phyloP scores from a whole-genome alignment of 2,113 vertebrate genomes.

The Dolichotis patagonum region DNA sequence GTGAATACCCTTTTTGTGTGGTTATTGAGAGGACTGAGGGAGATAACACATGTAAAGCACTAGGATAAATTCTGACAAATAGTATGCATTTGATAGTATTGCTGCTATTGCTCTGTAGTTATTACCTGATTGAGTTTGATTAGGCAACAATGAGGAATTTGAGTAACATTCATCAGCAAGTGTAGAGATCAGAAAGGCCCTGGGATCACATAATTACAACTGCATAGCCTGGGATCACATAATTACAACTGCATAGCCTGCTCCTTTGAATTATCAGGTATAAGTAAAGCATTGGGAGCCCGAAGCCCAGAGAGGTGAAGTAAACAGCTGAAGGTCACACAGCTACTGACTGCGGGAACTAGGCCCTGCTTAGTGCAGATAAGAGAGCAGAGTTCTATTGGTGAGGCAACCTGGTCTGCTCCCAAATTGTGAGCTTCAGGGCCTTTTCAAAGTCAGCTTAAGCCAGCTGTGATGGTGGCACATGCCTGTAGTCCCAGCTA shows the following conservation, averaged over 20 bases:
- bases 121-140: neutral
- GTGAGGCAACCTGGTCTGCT: neutral
- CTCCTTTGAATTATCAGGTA: constrained; percentile 19
- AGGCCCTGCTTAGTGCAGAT: neutral
- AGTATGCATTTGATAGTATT: neutral
- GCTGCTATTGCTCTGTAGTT: neutral
- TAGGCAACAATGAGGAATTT: neutral
- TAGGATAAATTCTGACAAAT: neutral
- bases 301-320: constrained; percentile 31
- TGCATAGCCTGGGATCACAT: neutral
- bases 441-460: neutral
- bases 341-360: neutral
- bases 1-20: neutral
- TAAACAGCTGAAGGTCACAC: constrained; percentile 44
- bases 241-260: neutral
- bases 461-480: neutral
- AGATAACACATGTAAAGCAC: neutral
- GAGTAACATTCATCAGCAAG: neutral
- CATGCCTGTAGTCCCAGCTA: neutral
- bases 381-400: neutral
- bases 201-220: neutral
- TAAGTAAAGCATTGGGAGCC: constrained; percentile 18
- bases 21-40: neutral
- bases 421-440: neutral
- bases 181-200: neutral